Base-by-base conservation (phyloP, 2,888 invertebrate species). In the Atrina japonica region DNA sequence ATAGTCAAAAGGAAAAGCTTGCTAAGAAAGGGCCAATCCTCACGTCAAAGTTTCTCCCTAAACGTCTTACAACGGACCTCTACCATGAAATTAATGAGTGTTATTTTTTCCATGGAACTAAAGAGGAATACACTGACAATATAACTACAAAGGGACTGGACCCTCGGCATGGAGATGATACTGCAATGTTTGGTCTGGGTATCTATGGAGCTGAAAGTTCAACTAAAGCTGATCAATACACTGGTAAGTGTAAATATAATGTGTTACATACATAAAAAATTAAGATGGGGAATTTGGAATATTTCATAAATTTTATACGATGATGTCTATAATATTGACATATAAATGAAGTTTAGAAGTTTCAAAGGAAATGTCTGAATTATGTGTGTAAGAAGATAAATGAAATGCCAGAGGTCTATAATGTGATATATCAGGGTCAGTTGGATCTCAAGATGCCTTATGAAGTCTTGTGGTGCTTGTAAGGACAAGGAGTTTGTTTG, bases 221-320 rank as follows among this genome's bases (percentile, higher is more conserved):
- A 41, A 71, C 71, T 9, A 71, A 71, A 49, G 71, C 71, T 35
- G 71, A 71, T 47, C 71, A 71, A 49, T 71, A 71, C 55, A 35
- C 71, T 56, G 71, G 71, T 71, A 30, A 14, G 41, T 56, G 41
- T 52, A 14, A 25, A 52, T 2, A 5, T 35, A 11, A 35, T 7
- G 6, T 35, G 35, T 7, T 35, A n/a, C n/a, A n/a, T n/a, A n/a
- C n/a, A n/a, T n/a, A n/a, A n/a, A n/a, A n/a, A n/a, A n/a, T n/a
- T n/a, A n/a, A n/a, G n/a, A n/a, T n/a, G n/a, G n/a, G n/a, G n/a
- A n/a, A n/a, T n/a, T n/a, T n/a, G n/a, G n/a, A n/a, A n/a, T n/a
- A n/a, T n/a, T n/a, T n/a, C n/a, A n/a, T n/a, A n/a, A n/a, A n/a
- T n/a, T n/a, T n/a, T n/a, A n/a, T n/a, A n/a, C n/a, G n/a, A n/a